These are phyloP conservation scores for Syrmaticus mikado DNA, from an alignment of 2,113 vertebrate genomes.

Conservation along the genomic window DNA sequence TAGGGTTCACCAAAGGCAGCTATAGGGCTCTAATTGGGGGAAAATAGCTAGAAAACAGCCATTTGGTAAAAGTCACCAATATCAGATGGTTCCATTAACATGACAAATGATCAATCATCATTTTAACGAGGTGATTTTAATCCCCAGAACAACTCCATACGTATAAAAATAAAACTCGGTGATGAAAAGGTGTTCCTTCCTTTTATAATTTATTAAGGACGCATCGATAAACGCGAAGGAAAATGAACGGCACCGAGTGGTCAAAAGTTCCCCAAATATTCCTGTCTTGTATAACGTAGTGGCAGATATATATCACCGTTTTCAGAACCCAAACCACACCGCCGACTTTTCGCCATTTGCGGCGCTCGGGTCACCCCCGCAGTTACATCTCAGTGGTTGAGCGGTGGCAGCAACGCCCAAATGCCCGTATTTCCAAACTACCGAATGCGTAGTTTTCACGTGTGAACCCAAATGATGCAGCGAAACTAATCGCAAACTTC, in stretches of 20 bases:
- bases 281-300: neutral
- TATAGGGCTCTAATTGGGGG: constrained; percentile 4
- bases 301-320: neutral
- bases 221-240: neutral
- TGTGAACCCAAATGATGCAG: neutral
- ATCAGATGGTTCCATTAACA: constrained; percentile 18
- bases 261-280: neutral
- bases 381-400: constrained; percentile 27
- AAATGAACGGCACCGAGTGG: neutral
- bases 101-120: constrained; percentile 43
- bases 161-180: neutral
- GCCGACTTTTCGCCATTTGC: neutral
- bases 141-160: neutral
- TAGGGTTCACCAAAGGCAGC: neutral
- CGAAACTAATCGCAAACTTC: neutral
- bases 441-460: neutral
- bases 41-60: constrained; percentile 32
- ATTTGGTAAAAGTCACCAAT: constrained; percentile 46
- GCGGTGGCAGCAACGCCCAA: neutral
- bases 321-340: neutral
- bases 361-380: neutral
- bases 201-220: neutral
- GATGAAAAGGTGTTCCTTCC: neutral
- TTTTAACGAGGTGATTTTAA: constrained; percentile 53
- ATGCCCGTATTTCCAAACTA: constrained; percentile 21